phyloP scores from a whole-genome alignment of 2,888 invertebrate genomes.

The Cephus rjabovi region DNA sequence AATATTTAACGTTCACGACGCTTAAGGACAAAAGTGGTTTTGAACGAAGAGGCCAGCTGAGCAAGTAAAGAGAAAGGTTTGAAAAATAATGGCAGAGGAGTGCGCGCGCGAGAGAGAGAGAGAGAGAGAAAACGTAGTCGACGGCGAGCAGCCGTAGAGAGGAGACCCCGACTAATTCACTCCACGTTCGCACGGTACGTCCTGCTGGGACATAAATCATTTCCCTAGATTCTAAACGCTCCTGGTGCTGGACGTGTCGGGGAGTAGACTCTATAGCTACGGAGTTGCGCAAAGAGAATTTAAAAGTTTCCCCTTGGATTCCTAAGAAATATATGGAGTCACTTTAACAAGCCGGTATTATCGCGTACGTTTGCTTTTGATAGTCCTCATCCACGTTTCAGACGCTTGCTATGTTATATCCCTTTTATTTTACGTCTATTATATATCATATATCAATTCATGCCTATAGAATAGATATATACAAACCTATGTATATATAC shows the following conservation, averaged over 20 bases:
- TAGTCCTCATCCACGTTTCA: no score
- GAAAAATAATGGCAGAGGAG: not conserved
- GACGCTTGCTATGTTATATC: no score
- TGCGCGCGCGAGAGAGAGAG: no score
- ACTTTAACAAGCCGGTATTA: not conserved
- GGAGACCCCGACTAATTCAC: not conserved
- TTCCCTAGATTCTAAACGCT: conserved; percentile 3
- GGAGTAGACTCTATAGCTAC: not conserved
- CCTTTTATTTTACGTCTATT: no score
- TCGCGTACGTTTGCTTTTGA: not conserved
- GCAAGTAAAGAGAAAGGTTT: not conserved
- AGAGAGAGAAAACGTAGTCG: not conserved
- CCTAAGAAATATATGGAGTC: not conserved
- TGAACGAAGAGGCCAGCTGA: not conserved
- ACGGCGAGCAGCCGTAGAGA: not conserved
- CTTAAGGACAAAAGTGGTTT: not conserved
- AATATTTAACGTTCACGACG: not conserved
- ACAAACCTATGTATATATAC: no score
- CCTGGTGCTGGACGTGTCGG: not conserved
- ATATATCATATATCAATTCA: no score
- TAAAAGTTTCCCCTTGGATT: not conserved
- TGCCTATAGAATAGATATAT: no score
- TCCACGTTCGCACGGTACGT: conserved; percentile 4
- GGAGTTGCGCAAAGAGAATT: conserved; percentile 6
- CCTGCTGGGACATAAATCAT: not conserved